Percentiles rank a stretch among this genome's conserved stretches.
phyloP scores from a whole-genome alignment of 2,888 invertebrate genomes.

The Nesidiocoris tenuis region DNA sequence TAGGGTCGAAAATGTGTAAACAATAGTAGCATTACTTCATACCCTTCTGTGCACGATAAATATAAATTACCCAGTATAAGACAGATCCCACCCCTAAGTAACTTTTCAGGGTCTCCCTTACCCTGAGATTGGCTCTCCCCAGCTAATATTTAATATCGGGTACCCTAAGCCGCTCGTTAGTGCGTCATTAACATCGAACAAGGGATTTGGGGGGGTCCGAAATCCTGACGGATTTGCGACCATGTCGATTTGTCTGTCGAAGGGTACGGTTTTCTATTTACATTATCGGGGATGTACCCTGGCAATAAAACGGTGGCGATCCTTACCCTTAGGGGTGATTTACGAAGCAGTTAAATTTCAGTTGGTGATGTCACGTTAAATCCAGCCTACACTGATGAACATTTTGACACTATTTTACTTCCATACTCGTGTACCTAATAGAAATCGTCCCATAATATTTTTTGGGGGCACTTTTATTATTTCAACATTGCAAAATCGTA shows the following conservation, averaged over 20 bases:
- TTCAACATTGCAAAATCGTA: too few species aligned
- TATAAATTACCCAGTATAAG: constrained; percentile 24
- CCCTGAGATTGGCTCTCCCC: background rate
- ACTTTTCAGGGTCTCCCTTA: background rate
- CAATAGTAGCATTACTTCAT: constrained; percentile 17
- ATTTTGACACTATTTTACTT: too few species aligned
- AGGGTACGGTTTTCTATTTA: background rate
- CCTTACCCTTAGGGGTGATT: background rate
- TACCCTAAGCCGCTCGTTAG: constrained; percentile 40
- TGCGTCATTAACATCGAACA: constrained; percentile 42
- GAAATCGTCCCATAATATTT: too few species aligned
- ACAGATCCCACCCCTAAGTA: background rate
- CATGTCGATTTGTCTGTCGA: constrained; percentile 22
- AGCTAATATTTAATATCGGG: constrained; percentile 29
- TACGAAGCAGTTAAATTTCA: background rate
- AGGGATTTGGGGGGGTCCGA: background rate
- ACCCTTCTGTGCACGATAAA: constrained; percentile 14
- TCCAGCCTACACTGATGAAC: too few species aligned
- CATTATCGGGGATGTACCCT: background rate
- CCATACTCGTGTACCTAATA: too few species aligned
- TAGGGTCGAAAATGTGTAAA: constrained; percentile 19
- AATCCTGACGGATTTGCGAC: constrained; percentile 17
- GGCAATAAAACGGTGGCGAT: background rate
- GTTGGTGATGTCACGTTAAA: too few species aligned
- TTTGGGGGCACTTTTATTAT: too few species aligned